These are phyloP conservation scores for Camponotus fellah DNA, from an alignment of 2,888 invertebrate genomes.

Conservation along the genomic window DNA sequence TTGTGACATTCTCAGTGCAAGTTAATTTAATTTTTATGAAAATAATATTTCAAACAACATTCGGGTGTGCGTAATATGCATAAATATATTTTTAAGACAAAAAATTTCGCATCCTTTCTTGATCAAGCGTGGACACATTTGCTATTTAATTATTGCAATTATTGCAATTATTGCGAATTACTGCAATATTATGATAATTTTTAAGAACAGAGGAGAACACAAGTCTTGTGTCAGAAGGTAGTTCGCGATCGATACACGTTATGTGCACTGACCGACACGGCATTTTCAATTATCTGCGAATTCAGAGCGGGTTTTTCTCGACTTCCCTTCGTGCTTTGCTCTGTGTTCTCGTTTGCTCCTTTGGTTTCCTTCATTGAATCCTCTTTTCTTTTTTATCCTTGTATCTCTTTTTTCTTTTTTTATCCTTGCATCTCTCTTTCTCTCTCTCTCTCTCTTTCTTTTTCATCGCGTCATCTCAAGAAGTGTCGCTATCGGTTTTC, in stretches of 20 bases:
- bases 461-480: constrained; percentile 19
- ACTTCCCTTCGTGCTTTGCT: neutral
- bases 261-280: constrained; percentile 54
- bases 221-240: neutral
- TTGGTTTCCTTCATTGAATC: constrained; percentile 4
- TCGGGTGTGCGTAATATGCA: neutral
- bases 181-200: neutral
- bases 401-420: neutral
- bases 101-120: neutral
- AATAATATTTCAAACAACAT: neutral
- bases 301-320: constrained; percentile 42
- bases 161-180: neutral
- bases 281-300: constrained; percentile 60
- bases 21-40: neutral
- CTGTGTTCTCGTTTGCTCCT: constrained; percentile 20
- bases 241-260: constrained; percentile 54
- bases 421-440: neutral
- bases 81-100: constrained; percentile 8
- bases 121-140: neutral
- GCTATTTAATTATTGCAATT: neutral
- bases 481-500: constrained; percentile 72
- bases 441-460: neutral
- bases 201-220: neutral
- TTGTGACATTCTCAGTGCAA: neutral
- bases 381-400: neutral